These are phyloP conservation scores for Peromyscus melanophrys DNA, from an alignment of 2,797 vertebrate genomes.

Conservation along the genomic window DNA sequence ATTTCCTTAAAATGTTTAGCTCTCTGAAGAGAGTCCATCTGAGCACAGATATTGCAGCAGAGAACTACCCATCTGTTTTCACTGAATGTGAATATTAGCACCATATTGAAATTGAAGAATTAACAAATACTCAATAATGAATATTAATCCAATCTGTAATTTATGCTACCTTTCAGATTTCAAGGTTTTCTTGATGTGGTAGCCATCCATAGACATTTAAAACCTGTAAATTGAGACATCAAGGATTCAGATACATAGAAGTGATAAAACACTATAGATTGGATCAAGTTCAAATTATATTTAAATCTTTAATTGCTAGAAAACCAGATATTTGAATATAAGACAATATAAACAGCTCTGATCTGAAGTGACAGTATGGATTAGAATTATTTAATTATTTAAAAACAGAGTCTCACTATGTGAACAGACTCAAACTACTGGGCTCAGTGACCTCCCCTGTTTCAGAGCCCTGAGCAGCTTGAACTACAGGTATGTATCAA, in stretches of 20 bases:
- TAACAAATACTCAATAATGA: slow-evolving; percentile 83
- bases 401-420: not conserved
- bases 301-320: slow-evolving; percentile 4
- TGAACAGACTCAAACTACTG: not conserved
- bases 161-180: slow-evolving; percentile 77
- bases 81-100: slow-evolving; percentile 76
- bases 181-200: slow-evolving; percentile 29
- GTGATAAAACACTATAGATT: not conserved
- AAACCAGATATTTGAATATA: not conserved
- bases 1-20: slow-evolving; percentile 81
- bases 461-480: not conserved
- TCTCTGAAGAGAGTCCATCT: slow-evolving; percentile 84
- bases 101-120: slow-evolving; percentile 81
- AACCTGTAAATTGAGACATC: not conserved
- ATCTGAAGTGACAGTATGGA: not conserved
- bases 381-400: not conserved
- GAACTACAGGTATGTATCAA: not conserved
- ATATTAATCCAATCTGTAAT: slow-evolving; percentile 75
- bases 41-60: slow-evolving; percentile 78
- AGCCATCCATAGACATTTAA: slow-evolving; percentile 34
- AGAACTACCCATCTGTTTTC: slow-evolving; percentile 81
- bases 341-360: not conserved
- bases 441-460: not conserved
- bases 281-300: not conserved
- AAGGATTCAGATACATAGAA: not conserved